phyloP scores from a whole-genome alignment of 1,140 invertebrate genomes.

The Drosophila obscura region DNA sequence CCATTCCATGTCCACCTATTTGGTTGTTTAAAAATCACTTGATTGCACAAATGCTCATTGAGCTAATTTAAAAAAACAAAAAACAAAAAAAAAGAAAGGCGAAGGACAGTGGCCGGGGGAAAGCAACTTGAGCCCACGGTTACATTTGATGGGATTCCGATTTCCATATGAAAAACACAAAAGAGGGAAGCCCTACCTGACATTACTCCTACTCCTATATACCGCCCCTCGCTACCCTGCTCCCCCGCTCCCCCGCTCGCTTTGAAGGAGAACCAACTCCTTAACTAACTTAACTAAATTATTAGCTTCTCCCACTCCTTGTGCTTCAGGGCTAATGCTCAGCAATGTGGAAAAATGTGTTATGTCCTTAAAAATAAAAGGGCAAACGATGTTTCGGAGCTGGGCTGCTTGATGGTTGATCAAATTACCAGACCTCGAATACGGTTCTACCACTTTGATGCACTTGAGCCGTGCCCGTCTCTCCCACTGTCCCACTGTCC shows the following conservation, averaged over 20 bases:
- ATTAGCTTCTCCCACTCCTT: slow-evolving; percentile 35
- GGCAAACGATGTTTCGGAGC: background rate
- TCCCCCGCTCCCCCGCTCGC: too few species aligned
- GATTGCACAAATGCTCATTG: slow-evolving; percentile 83
- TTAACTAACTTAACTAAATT: slow-evolving; percentile 38
- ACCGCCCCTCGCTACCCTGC: too few species aligned
- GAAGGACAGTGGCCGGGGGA: background rate
- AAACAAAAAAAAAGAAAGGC: background rate
- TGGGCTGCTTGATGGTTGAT: slow-evolving; percentile 8
- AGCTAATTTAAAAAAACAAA: slow-evolving; percentile 72
- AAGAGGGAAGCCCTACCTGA: slow-evolving; percentile 39
- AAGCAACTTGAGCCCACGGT: slow-evolving; percentile 65
- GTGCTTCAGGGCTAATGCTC: slow-evolving; percentile 13
- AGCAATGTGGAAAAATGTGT: slow-evolving; percentile 58
- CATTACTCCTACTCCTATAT: background rate
- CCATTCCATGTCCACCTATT: slow-evolving; percentile 14
- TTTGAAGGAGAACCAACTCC: slow-evolving; percentile 10
- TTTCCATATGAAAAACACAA: slow-evolving; percentile 58
- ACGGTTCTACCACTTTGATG: slow-evolving; percentile 32
- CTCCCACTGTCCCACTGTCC: too few species aligned
- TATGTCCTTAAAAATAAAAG: slow-evolving; percentile 23
- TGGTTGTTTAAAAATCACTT: slow-evolving; percentile 78
- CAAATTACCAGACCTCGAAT: slow-evolving; percentile 34
- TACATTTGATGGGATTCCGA: slow-evolving; percentile 75
- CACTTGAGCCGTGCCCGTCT: slow-evolving; percentile 34